Percentiles rank a stretch among this genome's conserved stretches.
These are phyloP conservation scores for Hyposoter dolosus DNA, from an alignment of 2,888 invertebrate species.

Conservation along the genomic window DNA sequence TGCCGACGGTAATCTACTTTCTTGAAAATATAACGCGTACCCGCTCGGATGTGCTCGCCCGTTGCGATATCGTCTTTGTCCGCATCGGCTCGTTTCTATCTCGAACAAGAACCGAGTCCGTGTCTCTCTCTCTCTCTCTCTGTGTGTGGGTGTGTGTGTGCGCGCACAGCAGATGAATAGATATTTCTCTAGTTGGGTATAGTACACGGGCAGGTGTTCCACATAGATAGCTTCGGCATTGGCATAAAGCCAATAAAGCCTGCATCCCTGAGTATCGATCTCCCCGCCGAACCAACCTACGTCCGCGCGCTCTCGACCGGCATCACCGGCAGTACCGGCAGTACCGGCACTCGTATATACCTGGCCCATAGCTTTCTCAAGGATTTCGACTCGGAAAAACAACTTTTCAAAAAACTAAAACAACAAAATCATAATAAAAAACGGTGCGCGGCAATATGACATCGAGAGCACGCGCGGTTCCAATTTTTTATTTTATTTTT, in stretches of 20 bases:
- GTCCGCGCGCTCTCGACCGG: constrained; percentile 29
- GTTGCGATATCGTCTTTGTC: constrained; percentile 3
- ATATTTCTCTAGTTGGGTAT: constrained; percentile 29
- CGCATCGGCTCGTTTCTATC: neutral
- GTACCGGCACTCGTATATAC: neutral
- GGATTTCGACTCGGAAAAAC: constrained; percentile 14
- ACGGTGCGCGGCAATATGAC: too few relatives aligned
- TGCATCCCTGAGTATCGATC: constrained; percentile 74
- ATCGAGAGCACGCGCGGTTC: neutral
- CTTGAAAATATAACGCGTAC: neutral
- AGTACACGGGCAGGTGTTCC: constrained; percentile 82
- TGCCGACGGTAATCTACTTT: neutral
- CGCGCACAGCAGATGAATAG: neutral
- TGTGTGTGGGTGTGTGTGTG: too few relatives aligned
- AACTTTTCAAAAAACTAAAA: neutral
- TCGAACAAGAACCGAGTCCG: constrained; percentile 21
- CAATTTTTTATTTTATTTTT: neutral
- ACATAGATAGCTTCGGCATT: constrained; percentile 82
- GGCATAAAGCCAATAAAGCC: constrained; percentile 82
- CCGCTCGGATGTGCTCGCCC: constrained; percentile 22
- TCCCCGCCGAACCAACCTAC: constrained; percentile 32
- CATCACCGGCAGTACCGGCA: too few relatives aligned
- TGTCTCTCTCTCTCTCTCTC: too few relatives aligned
- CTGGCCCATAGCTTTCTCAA: constrained; percentile 3
- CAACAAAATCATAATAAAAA: too few relatives aligned